phyloP scores from a whole-genome alignment of 2,888 invertebrate species.

The Mellilla xanthometata region DNA sequence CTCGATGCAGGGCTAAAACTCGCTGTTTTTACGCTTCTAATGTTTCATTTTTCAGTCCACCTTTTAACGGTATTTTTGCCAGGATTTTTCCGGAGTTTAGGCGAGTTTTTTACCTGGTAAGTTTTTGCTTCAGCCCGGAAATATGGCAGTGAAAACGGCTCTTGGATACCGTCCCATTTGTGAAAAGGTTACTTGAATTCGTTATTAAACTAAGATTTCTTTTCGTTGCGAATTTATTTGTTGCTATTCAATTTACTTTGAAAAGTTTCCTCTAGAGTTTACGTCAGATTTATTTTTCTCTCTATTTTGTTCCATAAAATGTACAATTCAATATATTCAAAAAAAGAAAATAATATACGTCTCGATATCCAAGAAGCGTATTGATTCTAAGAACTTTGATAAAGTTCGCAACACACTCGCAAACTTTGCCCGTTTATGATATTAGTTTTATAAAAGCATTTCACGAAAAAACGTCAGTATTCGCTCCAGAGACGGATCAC shows the following conservation, averaged over 20 bases:
- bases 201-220: slow-evolving; percentile 4
- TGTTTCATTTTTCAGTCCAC: slow-evolving; percentile 5
- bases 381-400: too few relatives aligned
- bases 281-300: too few relatives aligned
- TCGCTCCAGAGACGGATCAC: slow-evolving; percentile 12
- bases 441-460: too few relatives aligned
- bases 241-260: slow-evolving; percentile 4
- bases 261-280: background rate
- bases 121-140: slow-evolving; percentile 13
- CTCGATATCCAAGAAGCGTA: too few relatives aligned
- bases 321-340: too few relatives aligned
- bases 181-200: slow-evolving; percentile 8
- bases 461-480: too few relatives aligned
- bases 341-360: too few relatives aligned
- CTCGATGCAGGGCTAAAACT: background rate
- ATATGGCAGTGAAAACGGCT: slow-evolving; percentile 6
- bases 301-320: too few relatives aligned
- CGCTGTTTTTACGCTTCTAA: background rate
- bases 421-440: too few relatives aligned
- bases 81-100: slow-evolving; percentile 9
- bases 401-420: too few relatives aligned
- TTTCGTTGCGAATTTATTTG: slow-evolving; percentile 2
- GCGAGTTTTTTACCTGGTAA: slow-evolving; percentile 10
- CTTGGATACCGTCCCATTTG: slow-evolving; percentile 9
- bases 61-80: slow-evolving; percentile 15